These are phyloP conservation scores for Meteorus cinctellus DNA, from an alignment of 2,888 invertebrate genomes.

Conservation along the genomic window DNA sequence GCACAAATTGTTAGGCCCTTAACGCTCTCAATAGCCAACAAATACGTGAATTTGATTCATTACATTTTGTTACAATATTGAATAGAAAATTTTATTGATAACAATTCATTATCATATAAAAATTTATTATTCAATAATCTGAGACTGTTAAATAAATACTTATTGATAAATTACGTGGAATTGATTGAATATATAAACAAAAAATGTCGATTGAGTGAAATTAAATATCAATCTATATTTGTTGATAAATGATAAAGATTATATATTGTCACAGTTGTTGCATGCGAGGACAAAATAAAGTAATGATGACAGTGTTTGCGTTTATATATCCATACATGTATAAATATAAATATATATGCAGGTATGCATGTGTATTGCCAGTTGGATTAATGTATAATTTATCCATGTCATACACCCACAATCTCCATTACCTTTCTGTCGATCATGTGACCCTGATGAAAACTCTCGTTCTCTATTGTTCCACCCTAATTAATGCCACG, in stretches of 20 bases:
- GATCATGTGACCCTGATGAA: constrained; percentile 66
- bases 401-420: constrained; percentile 66
- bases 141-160: neutral
- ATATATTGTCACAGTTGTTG: neutral
- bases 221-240: constrained; percentile 7
- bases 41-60: neutral
- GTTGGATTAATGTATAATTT: constrained; percentile 1
- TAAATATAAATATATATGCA: neutral
- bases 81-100: too few species aligned
- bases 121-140: too few species aligned
- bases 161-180: neutral
- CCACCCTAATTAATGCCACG: constrained; percentile 70
- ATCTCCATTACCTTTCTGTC: constrained; percentile 63
- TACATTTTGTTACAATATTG: too few species aligned
- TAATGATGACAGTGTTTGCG: neutral
- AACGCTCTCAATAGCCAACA: constrained; percentile 8
- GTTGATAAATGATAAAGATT: neutral
- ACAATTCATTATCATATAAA: too few species aligned
- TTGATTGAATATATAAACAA: neutral
- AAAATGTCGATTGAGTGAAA: neutral
- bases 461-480: constrained; percentile 72
- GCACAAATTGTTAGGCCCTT: constrained; percentile 69
- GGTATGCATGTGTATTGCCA: constrained; percentile 2
- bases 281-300: neutral
- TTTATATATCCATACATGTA: neutral